Conservation (phyloP, 1,140 invertebrate genomes). For the Hycleus phaleratus region DNA sequence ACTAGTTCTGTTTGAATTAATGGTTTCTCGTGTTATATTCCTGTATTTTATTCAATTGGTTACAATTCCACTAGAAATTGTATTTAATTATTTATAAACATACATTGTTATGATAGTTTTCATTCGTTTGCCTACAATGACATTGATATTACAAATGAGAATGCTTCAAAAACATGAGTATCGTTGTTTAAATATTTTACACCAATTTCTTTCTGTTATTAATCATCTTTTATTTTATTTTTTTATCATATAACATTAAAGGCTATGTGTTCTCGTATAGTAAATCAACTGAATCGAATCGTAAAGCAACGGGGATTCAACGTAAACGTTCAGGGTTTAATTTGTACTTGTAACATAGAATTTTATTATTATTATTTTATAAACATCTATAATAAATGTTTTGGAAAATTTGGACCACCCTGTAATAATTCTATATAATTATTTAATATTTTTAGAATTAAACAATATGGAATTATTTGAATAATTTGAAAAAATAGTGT, state of each 20-base stretch:
- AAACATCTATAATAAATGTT: constrained; percentile 16
- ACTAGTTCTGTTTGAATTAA: constrained; percentile 9
- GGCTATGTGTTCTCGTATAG: constrained; percentile 1
- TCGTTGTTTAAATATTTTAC: constrained; percentile 14
- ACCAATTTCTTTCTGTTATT: neutral
- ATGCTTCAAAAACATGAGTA: constrained; percentile 9
- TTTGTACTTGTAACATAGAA: constrained; percentile 19
- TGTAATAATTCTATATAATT: constrained; percentile 7
- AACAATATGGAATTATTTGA: constrained; percentile 13
- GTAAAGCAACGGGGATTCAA: neutral
- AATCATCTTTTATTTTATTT: neutral
- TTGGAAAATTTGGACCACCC: constrained; percentile 8
- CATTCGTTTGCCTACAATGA: constrained; percentile 4
- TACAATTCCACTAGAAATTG: constrained; percentile 10
- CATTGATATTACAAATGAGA: constrained; percentile 7
- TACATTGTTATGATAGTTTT: constrained; percentile 5
- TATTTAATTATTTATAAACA: constrained; percentile 13
- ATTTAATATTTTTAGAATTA: constrained; percentile 29
- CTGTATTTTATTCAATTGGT: neutral
- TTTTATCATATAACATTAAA: neutral
- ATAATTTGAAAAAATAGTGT: too few relatives aligned
- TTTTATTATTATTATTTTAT: constrained; percentile 1
- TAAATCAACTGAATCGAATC: neutral
- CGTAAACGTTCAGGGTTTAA: neutral
- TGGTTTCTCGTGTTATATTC: constrained; percentile 1